Evolutionary conservation across 92 coral and sea anemone species (phyloP).

Genomic region (Nematostella vectensis): DNA sequence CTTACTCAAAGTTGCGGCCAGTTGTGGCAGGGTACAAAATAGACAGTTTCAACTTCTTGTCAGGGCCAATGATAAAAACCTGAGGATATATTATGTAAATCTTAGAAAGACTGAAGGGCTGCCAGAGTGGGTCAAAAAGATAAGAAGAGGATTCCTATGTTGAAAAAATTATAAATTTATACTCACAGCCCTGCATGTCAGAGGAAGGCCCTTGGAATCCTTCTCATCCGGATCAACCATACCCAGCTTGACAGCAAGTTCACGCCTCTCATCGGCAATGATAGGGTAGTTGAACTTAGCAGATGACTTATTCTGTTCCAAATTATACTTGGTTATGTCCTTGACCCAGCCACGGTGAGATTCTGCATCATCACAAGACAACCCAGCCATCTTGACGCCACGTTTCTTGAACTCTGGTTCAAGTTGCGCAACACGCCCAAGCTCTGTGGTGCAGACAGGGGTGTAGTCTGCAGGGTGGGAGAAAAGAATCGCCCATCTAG

Average conservation of each 20-base stretch:
- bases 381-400: slow-evolving; percentile 80
- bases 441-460: slow-evolving; percentile 96
- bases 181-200: slow-evolving; percentile 98
- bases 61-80: slow-evolving; percentile 97
- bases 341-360: slow-evolving; percentile 90
- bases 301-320: neutral
- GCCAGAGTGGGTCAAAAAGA: too few species aligned
- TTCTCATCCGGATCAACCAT: slow-evolving; percentile 97
- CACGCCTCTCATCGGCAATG: slow-evolving; percentile 81
- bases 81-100: too few species aligned
- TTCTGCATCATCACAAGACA: slow-evolving; percentile 77
- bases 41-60: slow-evolving; percentile 87
- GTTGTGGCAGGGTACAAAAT: slow-evolving; percentile 96
- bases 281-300: slow-evolving; percentile 70
- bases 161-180: neutral
- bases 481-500: slow-evolving; percentile 89
- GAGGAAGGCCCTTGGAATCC: slow-evolving; percentile 72
- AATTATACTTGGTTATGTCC: slow-evolving; percentile 48
- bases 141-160: neutral
- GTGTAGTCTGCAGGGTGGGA: slow-evolving; percentile 99
- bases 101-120: too few species aligned
- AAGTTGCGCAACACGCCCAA: slow-evolving; percentile 66
- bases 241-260: slow-evolving; percentile 82
- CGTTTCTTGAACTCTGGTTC: slow-evolving; percentile 58
- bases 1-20: slow-evolving; percentile 92